These are phyloP conservation scores for Gastrophryne carolinensis DNA, from an alignment of 2,797 vertebrate species.

Conservation along the genomic window DNA sequence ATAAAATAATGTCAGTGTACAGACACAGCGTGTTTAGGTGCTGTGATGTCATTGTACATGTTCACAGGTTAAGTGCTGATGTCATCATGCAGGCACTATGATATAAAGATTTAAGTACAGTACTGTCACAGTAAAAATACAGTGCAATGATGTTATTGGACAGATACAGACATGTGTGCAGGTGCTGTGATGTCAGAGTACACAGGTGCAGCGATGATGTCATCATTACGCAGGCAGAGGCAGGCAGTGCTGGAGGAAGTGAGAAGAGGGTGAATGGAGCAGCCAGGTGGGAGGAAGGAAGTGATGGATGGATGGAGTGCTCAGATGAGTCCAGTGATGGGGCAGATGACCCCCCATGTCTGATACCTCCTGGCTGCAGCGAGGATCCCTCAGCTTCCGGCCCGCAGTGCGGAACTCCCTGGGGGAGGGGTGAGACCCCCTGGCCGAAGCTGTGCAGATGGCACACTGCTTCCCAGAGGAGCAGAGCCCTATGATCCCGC, in stretches of 20 bases:
- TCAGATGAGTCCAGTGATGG: slow-evolving; percentile 9
- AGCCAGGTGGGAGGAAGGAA: background rate
- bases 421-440: slow-evolving; percentile 50
- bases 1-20: background rate
- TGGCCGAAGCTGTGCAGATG: slow-evolving; percentile 40
- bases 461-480: slow-evolving; percentile 45
- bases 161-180: background rate
- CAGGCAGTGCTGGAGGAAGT: background rate
- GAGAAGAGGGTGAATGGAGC: background rate
- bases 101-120: background rate
- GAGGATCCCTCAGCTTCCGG: slow-evolving; percentile 47
- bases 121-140: background rate
- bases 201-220: background rate
- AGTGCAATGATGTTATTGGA: background rate
- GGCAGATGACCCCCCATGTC: slow-evolving; percentile 40
- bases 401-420: slow-evolving; percentile 41
- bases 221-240: background rate
- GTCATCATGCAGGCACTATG: background rate
- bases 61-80: background rate
- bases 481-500: slow-evolving; percentile 44
- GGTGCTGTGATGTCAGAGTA: background rate
- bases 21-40: background rate
- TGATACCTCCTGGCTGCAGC: slow-evolving; percentile 50
- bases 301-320: background rate
- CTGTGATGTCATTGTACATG: background rate